Base-by-base conservation (phyloP, 2,113 vertebrate genomes). In the Cryptoleucopteryx plumbea region DNA sequence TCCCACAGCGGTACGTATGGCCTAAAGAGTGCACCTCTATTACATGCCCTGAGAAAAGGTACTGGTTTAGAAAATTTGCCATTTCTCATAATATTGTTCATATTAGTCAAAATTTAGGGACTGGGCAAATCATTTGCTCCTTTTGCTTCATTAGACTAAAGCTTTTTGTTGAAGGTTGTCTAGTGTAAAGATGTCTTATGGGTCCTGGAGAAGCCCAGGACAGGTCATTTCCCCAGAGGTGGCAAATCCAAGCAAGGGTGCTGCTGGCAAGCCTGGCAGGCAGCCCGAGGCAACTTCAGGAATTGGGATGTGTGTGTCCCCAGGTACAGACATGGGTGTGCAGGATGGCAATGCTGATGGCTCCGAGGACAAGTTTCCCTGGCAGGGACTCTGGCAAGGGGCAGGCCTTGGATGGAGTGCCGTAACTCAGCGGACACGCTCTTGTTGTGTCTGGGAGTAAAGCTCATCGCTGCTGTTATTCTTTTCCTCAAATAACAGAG, bases 1-100 rank as follows among this genome's bases (percentile, higher is more conserved):
- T 82, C 99, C 99, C 91, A 99, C 99, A 15, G 99, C 99, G 90
- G 99, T 99, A 98, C 77, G 99, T 98, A 61, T 38, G 66, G 52
- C 63, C 56, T 47, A 1, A 66, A 16, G 70, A 48, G 27, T 2
- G 8, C 23, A 25, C 7, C 26, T 38, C 27, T 56, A 4, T 63
- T 77, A 27, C 25, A 0, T 17, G 31, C 32, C 56, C 31, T 7
- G 16, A 15, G n/a, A 42, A 75, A 34, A 71, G 19, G 16, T 50
- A 32, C 56, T 59, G 20, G 9, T 18, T 75, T 67, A 47, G 79
- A 70, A 81, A 13, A 34, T 16, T 14, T 34, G 43, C 58, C 82
- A 0, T 56, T 82, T 68, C 52, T 75, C 55, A 2, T 2, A 8
- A 10, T 40, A 9, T 10, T 75, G 7, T 77, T 92, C 23, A 3